Base-by-base conservation (phyloP, 64 coral and sea anemone species). In the Hydrozoanthus tunicans region DNA sequence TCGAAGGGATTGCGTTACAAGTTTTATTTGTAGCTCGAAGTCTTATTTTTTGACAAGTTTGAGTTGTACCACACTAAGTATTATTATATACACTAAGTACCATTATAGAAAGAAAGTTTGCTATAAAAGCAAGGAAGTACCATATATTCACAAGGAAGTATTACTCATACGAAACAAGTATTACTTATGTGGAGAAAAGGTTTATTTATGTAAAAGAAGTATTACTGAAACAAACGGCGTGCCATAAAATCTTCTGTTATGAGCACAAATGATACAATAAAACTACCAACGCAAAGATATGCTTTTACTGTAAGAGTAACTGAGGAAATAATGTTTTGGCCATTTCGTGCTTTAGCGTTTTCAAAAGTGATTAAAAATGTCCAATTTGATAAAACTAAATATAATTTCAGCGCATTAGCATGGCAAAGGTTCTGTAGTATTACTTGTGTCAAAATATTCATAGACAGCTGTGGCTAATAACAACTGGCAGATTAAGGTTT, bases 11-110 rank as follows among this genome's bases (percentile, higher is more conserved):
- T 78, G 75, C 75, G 75, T 78, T 56, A 78, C 75, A 78, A 78
- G 75, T 78, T 52, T 78, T 78, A 56, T 78, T 54, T 43, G 75
- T 54, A 78, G 53, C 75, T 54, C 75, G 56, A 78, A 78, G 75
- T 78, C 75, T 78, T 78, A 83, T 83, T 77, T 73, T 76, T 52
- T 51, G 68, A 73, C 24, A 73, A 73, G 70, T 27, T 73, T 73
- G 70, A 73, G 43, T n/a, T 73, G 43, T 73, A 27, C 24, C 70
- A 73, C 43, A 73, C 43, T 27, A 73, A 26, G 70, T 73, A 73
- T 73, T 27, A 27, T 73, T 73, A 8, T 43, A 26, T 73, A 73
- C 24, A 73, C 24, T n/a, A 27, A 73, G 24, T 73, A 73, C 43
- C 24, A 27, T 73, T 73, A 73, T n/a, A 26, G 70, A 26, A 73